Conservation (phyloP, 2,888 invertebrate genomes). For the Catocala sponsa region DNA sequence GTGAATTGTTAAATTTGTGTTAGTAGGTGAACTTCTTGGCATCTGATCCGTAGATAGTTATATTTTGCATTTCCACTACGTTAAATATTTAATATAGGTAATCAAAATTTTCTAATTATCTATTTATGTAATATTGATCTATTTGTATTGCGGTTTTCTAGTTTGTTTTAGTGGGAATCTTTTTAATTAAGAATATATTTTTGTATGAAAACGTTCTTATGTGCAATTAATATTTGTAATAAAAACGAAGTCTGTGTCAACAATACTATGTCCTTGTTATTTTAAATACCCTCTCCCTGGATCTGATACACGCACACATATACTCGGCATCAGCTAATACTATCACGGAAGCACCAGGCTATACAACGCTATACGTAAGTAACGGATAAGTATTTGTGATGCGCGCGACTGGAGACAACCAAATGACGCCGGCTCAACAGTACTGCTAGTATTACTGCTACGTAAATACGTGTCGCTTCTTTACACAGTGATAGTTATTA, state of each 20-base stretch:
- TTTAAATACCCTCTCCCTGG: conserved; percentile 7
- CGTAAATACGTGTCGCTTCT: too few species aligned
- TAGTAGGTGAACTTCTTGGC: conserved; percentile 64
- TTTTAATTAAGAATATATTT: conserved; percentile 87
- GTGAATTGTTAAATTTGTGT: conserved; percentile 31
- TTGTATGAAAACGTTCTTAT: conserved; percentile 85
- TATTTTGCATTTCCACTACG: conserved; percentile 42
- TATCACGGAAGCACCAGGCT: too few species aligned
- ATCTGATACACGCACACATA: too few species aligned
- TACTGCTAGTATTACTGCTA: too few species aligned
- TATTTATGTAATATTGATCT: conserved; percentile 48
- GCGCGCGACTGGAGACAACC: too few species aligned
- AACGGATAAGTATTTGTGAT: too few species aligned
- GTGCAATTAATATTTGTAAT: conserved; percentile 87
- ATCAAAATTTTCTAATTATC: conserved; percentile 48
- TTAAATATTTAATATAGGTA: conserved; percentile 32
- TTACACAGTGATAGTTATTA: too few species aligned
- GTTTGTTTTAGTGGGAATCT: conserved; percentile 81
- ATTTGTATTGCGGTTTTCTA: conserved; percentile 75
- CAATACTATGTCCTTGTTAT: conserved; percentile 54
- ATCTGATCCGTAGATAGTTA: conserved; percentile 66
- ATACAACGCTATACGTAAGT: too few species aligned
- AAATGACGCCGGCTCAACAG: too few species aligned
- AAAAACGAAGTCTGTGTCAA: conserved; percentile 81
- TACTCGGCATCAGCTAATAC: too few species aligned